Evolutionary conservation across 2,797 vertebrate species (phyloP), one percentile per base, ranked within the genome.

Genomic region (Scolopax rusticola): DNA sequence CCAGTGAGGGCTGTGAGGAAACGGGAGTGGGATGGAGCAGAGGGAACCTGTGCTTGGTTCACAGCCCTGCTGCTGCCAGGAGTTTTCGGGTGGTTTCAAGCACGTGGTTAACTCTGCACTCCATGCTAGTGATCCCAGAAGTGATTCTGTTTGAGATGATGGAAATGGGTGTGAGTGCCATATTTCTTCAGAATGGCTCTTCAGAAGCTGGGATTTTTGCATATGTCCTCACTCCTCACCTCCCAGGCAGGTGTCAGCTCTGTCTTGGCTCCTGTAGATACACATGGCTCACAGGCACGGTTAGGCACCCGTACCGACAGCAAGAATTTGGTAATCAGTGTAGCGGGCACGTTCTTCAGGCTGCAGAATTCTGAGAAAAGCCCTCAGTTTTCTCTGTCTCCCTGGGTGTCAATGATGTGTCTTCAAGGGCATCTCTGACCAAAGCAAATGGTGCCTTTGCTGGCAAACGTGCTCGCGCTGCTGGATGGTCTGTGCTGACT

Each of bases 271-370:
- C 45, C 15, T 4, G 43, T 16, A 15, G 60, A 8, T 33, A 9
- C n/a, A 1, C 0, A 0, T 5, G 33, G 50, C 50, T 61, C 20
- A 10, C 4, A 2, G 75, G 16, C 24, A 23, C 2, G 1, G 50
- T 25, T 8, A 28, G 40, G 32, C 45, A 45, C n/a, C 28, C 3
- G 2, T 32, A 16, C 25, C 0, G 2, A 41, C 13, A n/a, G n/a
- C 63, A 12, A 7, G 56, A 17, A 24, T 28, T 48, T 24, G 13
- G 43, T 6, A 6, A 43, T 9, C 16, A 5, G 43, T 8, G 1
- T 1, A 21, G 33, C 0, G 2, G 30, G 40, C 15, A 1, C 1
- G 18, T 65, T 41, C 40, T 36, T 30, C 32, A 17, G 59, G 59
- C 77, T 45, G 65, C 53, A 50, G 53, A 19, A 16, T 30, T 12